These are phyloP conservation scores for Danio tinwini DNA, from an alignment of 2,797 vertebrate species.

Conservation along the genomic window DNA sequence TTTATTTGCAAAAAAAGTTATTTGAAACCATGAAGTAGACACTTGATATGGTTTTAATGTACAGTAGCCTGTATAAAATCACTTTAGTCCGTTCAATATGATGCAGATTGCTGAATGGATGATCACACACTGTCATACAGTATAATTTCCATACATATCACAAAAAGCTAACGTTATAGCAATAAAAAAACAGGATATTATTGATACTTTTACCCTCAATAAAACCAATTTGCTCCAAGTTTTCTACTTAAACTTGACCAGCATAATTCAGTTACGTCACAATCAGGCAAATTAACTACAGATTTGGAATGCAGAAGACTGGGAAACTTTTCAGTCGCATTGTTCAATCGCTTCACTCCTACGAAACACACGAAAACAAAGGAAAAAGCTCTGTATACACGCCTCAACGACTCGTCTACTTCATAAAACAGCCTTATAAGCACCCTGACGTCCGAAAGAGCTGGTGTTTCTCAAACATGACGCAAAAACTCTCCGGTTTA, in stretches of 20 bases:
- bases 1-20: too few relatives aligned
- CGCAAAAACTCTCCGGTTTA: conserved; percentile 24
- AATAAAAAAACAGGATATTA: too few relatives aligned
- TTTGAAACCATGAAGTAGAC: too few relatives aligned
- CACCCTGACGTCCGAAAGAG: neutral
- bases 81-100: too few relatives aligned
- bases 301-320: conserved; percentile 20
- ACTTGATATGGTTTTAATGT: too few relatives aligned
- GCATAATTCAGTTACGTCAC: conserved; percentile 7
- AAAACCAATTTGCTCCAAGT: neutral
- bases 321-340: neutral
- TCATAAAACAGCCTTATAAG: neutral
- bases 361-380: neutral
- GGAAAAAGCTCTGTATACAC: neutral
- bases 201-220: too few relatives aligned
- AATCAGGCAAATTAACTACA: conserved; percentile 23
- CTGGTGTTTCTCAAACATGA: conserved; percentile 11
- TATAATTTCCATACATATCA: too few relatives aligned
- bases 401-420: neutral
- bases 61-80: too few relatives aligned
- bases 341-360: neutral
- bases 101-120: too few relatives aligned
- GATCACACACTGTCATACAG: too few relatives aligned
- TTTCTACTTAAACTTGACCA: neutral
- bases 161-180: too few relatives aligned